Base-by-base conservation (phyloP, 1,140 invertebrate genomes). In the Rhopalosiphum maidis region DNA sequence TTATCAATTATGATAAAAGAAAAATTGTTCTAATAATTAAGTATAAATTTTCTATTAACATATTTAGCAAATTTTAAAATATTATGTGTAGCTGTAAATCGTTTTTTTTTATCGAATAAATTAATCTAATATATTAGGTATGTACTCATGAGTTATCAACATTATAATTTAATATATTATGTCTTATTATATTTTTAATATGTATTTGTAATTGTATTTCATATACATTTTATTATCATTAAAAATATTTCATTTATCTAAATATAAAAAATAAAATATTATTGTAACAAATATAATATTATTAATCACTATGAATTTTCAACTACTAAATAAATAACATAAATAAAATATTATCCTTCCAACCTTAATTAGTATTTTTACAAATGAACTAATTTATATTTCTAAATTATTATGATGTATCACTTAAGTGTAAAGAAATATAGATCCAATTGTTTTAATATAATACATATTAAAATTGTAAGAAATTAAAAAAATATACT, bases 181-280 rank as follows among this genome's bases (percentile, higher is more conserved):
- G 60, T 77, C 30, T 77, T 77, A 77, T n/a, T 77, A 77, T 18
- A n/a, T 77, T 68, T 89, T 35, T 41, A 41, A 37, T 83, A 23
- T 83, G n/a, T 9, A 22, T 37, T 46, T 46, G 43, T 9, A 22
- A 23, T 46, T 46, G 43, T 23, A 11, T 41, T 85, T 85, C 11
- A 85, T 85, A 25, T 41, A 43, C 22, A 43, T 85, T 85, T 77
- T 41, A 43, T 43, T 25, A 85, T 85, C 35, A 37, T 43, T 41
- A 25, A 41, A 85, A 85, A 43, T 85, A 85, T 43, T 85, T 43
- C 11, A 30, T 85, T 83, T 43, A 85, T 85, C 83, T 85, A 85
- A 85, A 43, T 9, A 25, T 41, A 85, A 85, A 15, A 60, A 30
- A 68, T 68, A n/a, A 68, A 30, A 68, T 30, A 60, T 68, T 68